Percentiles rank a stretch among this genome's conserved stretches.
Evolutionary conservation across 2,113 vertebrate species (phyloP).

Genomic region (Vulpes vulpes): DNA sequence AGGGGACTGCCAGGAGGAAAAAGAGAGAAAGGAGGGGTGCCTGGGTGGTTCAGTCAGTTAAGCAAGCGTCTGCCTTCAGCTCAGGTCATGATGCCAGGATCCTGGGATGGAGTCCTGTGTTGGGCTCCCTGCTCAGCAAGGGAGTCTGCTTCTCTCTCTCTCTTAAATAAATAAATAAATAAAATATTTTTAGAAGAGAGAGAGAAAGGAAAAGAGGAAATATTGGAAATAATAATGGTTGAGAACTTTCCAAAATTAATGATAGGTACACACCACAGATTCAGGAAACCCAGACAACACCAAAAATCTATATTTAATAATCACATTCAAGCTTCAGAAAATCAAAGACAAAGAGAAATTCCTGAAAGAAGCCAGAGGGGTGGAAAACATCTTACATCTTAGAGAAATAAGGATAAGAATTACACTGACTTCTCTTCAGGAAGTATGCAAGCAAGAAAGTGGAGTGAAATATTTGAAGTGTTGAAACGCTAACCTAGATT

Average conservation of each 20-base stretch:
- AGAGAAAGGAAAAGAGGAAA: background rate
- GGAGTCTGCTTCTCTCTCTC: background rate
- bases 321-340: background rate
- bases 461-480: constrained; percentile 15
- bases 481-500: background rate
- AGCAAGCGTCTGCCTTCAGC: background rate
- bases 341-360: background rate
- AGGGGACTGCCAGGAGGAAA: background rate
- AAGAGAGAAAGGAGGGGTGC: background rate
- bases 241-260: background rate
- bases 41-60: background rate
- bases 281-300: background rate
- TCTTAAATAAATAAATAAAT: background rate
- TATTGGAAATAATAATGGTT: background rate
- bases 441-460: background rate
- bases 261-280: background rate
- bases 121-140: background rate
- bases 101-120: background rate
- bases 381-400: background rate
- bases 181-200: background rate
- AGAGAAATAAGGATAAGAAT: background rate
- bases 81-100: background rate
- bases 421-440: background rate
- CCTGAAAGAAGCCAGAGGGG: background rate
- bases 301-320: background rate